phyloP scores from a whole-genome alignment of 1,140 invertebrate species.

The Drosophila rufa region DNA sequence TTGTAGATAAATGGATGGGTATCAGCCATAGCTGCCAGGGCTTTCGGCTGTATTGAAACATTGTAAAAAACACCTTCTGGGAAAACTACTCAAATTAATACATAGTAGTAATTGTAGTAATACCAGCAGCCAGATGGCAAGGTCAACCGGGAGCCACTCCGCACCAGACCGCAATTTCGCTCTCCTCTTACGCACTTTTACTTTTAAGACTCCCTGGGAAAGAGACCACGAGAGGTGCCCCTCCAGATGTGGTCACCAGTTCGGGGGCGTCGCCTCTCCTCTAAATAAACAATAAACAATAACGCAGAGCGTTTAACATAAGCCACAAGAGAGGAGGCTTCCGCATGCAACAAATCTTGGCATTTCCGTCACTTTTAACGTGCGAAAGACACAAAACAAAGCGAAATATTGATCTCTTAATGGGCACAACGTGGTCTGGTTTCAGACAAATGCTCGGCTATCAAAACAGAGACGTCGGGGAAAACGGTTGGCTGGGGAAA shows the following conservation, averaged over 20 bases:
- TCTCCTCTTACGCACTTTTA: slow-evolving; percentile 32
- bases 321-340: slow-evolving; percentile 56
- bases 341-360: slow-evolving; percentile 77
- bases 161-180: slow-evolving; percentile 14
- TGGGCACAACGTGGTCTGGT: slow-evolving; percentile 60
- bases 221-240: slow-evolving; percentile 1
- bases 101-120: neutral
- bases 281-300: slow-evolving; percentile 58
- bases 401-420: slow-evolving; percentile 79
- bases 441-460: slow-evolving; percentile 48
- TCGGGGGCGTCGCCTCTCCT: slow-evolving; percentile 6
- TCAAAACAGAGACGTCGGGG: slow-evolving; percentile 45
- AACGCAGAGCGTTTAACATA: slow-evolving; percentile 54
- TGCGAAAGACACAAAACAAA: slow-evolving; percentile 60
- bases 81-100: neutral
- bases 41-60: too few relatives aligned
- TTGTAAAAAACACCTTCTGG: neutral
- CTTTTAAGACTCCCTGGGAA: neutral
- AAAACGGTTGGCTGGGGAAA: slow-evolving; percentile 28
- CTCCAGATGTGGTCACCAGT: slow-evolving; percentile 22
- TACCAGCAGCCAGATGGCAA: neutral
- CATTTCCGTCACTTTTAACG: slow-evolving; percentile 77
- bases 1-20: too few relatives aligned
- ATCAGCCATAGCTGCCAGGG: too few relatives aligned
- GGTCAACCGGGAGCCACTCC: slow-evolving; percentile 5